Evolutionary conservation across 2,797 vertebrate genomes (phyloP), one percentile per base, ranked within the genome.

Genomic region (Diplodus puntazzo): DNA sequence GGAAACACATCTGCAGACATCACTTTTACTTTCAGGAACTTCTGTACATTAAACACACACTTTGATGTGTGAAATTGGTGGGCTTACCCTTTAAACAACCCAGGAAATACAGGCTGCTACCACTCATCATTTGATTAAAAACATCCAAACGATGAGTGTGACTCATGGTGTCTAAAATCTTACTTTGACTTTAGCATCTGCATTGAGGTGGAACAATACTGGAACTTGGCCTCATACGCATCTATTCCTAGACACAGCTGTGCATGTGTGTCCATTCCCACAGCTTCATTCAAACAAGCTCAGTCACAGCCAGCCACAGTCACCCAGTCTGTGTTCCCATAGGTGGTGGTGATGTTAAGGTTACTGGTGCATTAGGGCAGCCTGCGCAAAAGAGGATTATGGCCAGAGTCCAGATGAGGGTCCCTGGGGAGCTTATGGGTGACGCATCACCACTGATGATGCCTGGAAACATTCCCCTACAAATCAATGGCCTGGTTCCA

Each of bases 341-440:
- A 66, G 77, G 75, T 76, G 85, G 69, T 52, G 61, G 25, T 50
- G 65, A 66, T 52, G 58, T 42, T 65, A 30, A 85, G 84, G 87
- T 79, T 84, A 80, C 72, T 73, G 67, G 84, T 80, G 89, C 87
- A 92, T 91, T 88, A 86, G 78, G 83, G 63, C 81, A 83, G 80
- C 76, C 75, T 87, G 80, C 61, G 83, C 71, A n/a, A 91, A 92
- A 94, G 89, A 92, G 84, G 90, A 95, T 95, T 93, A 93, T 88
- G 88, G 91, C 88, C 39, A 72, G 17, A 17, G 78, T 90, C 91
- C 91, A 90, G 80, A 88, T 90, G 85, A 89, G 77, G 82, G 68
- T 85, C 79, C 39, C 5, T 3, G 30, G 5, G 71, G 79, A 20
- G 80, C 42, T 87, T 77, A 81, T 2, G 66, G 67, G 55, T 88